Conservation (phyloP, 2,888 invertebrate species). For the Hedya salicella region DNA sequence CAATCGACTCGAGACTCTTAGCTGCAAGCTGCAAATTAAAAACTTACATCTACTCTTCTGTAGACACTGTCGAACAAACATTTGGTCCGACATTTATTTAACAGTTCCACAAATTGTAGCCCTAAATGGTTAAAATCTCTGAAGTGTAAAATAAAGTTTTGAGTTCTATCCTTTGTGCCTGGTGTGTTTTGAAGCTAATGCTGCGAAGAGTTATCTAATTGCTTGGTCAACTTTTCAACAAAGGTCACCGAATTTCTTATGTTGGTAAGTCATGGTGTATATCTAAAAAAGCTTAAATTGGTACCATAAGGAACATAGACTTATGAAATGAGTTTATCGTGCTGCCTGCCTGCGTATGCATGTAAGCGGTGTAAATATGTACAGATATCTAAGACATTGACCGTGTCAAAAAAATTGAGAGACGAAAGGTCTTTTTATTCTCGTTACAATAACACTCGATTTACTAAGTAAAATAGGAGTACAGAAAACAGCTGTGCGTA, state of each 20-base stretch:
- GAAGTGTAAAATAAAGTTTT: slow-evolving; percentile 19
- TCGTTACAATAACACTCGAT: too few relatives aligned
- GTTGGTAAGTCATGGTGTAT: too few relatives aligned
- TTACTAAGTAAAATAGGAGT: too few relatives aligned
- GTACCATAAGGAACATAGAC: too few relatives aligned
- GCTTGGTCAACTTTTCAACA: background rate
- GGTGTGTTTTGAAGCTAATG: slow-evolving; percentile 3
- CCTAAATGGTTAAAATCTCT: background rate
- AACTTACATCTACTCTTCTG: slow-evolving; percentile 15
- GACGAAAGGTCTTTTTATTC: too few relatives aligned
- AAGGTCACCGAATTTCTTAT: background rate
- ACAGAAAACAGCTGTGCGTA: too few relatives aligned
- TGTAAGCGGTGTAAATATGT: too few relatives aligned
- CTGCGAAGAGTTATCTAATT: background rate
- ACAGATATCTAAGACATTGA: too few relatives aligned
- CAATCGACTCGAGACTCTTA: slow-evolving; percentile 48
- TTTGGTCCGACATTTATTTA: slow-evolving; percentile 4
- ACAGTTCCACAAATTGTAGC: background rate
- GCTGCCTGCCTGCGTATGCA: too few relatives aligned
- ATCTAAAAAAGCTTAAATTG: too few relatives aligned
- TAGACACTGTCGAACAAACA: slow-evolving; percentile 1
- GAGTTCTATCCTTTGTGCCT: slow-evolving; percentile 3
- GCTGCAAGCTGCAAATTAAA: slow-evolving; percentile 38
- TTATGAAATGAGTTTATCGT: too few relatives aligned
- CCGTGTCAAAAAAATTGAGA: too few relatives aligned